Evolutionary conservation across 2,888 invertebrate species (phyloP).

Genomic region (Diplolepis rosae): DNA sequence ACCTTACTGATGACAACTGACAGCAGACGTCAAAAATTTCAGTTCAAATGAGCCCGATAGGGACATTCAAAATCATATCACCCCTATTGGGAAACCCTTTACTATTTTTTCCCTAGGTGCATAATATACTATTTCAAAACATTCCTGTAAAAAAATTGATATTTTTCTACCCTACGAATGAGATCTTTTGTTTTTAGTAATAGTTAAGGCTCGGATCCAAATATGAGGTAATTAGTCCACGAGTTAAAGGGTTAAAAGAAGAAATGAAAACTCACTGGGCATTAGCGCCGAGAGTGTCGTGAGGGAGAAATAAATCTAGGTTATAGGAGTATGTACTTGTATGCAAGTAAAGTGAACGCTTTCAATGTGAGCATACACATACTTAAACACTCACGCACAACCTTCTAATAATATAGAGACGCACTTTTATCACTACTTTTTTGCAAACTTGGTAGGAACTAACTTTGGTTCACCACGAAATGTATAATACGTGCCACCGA

Average conservation of each 20-base stretch:
- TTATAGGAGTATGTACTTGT: not conserved
- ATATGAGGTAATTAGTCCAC: constrained; percentile 5
- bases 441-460: not conserved
- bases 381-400: no score
- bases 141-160: not conserved
- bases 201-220: not conserved
- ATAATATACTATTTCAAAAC: not conserved
- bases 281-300: constrained; percentile 5
- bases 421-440: not conserved
- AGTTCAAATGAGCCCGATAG: no score
- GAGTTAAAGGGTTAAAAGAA: not conserved
- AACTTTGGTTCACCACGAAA: not conserved
- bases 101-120: no score
- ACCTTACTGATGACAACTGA: no score
- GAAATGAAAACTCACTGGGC: constrained; percentile 3
- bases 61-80: no score
- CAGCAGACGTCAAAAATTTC: no score
- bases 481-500: not conserved
- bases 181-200: not conserved
- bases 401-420: not conserved
- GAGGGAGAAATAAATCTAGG: constrained; percentile 11
- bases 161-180: not conserved
- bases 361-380: not conserved
- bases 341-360: not conserved
- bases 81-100: no score